These are phyloP conservation scores for Mythimna pallens DNA, from an alignment of 2,888 invertebrate genomes.

Conservation along the genomic window DNA sequence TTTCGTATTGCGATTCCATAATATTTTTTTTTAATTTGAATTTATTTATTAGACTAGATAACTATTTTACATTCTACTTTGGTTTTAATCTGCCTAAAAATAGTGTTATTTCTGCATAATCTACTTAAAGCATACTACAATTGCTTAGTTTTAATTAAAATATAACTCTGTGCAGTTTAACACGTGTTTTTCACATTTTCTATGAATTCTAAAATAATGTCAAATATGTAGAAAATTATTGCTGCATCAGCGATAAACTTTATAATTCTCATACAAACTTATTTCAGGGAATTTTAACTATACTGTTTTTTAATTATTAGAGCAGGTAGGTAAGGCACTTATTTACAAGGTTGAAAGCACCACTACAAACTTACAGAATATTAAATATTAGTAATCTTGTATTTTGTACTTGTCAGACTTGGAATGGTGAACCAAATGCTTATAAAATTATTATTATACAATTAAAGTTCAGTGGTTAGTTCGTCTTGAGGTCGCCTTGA, in stretches of 20 bases:
- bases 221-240: not conserved
- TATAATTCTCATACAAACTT: not conserved
- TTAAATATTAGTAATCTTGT: conserved; percentile 61
- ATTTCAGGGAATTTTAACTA: not conserved
- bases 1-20: conserved; percentile 2
- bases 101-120: conserved; percentile 44
- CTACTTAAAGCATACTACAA: conserved; percentile 55
- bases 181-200: conserved; percentile 3
- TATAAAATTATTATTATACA: conserved; percentile 53
- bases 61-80: conserved; percentile 75
- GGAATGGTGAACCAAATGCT: conserved; percentile 66
- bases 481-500: conserved; percentile 97
- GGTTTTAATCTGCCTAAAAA: conserved; percentile 68
- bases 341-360: conserved; percentile 62
- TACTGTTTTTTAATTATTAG: not conserved
- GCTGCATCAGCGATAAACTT: conserved; percentile 3
- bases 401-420: conserved; percentile 79
- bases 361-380: conserved; percentile 62
- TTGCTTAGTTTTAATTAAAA: conserved; percentile 33
- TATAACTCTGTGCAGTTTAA: conserved; percentile 3
- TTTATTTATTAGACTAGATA: conserved; percentile 65
- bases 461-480: conserved; percentile 95
- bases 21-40: conserved; percentile 6
- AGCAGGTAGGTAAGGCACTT: conserved; percentile 21
- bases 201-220: not conserved